Conservation (phyloP, 2,888 invertebrate species). For the Cybosia mesomella region DNA sequence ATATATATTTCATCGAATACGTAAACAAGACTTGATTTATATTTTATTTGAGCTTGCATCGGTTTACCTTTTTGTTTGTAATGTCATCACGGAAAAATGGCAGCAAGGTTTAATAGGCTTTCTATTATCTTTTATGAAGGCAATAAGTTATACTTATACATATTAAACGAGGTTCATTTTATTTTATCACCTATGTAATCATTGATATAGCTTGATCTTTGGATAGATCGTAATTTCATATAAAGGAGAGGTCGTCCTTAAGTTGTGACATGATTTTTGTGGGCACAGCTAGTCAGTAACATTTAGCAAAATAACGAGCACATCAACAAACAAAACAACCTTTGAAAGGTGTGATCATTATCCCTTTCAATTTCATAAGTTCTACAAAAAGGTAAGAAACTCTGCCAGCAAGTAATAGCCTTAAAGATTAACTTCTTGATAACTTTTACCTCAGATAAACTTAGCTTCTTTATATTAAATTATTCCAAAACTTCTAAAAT, state of each 20-base stretch:
- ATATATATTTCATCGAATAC: neutral
- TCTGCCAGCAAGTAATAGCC: slow-evolving; percentile 61
- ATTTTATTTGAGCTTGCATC: neutral
- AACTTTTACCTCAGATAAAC: slow-evolving; percentile 74
- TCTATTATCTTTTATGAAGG: neutral
- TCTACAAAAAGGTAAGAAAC: slow-evolving; percentile 42
- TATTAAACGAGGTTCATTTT: neutral
- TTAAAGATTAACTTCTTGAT: slow-evolving; percentile 72
- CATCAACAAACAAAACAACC: slow-evolving; percentile 39
- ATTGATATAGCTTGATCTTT: neutral
- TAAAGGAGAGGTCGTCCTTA: neutral
- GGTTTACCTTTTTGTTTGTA: neutral
- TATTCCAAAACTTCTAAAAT: slow-evolving; percentile 71
- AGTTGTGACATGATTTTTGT: neutral
- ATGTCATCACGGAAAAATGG: neutral
- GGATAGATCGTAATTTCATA: neutral
- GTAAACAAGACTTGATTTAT: neutral
- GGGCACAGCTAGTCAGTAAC: neutral
- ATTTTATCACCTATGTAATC: neutral
- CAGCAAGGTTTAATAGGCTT: slow-evolving; percentile 1
- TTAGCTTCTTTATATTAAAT: slow-evolving; percentile 77
- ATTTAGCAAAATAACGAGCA: slow-evolving; percentile 17
- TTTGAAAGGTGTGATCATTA: slow-evolving; percentile 41
- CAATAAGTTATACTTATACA: neutral
- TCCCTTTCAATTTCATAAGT: slow-evolving; percentile 35